Conservation (phyloP, 2,113 vertebrate species). For the Arvicanthis niloticus region DNA sequence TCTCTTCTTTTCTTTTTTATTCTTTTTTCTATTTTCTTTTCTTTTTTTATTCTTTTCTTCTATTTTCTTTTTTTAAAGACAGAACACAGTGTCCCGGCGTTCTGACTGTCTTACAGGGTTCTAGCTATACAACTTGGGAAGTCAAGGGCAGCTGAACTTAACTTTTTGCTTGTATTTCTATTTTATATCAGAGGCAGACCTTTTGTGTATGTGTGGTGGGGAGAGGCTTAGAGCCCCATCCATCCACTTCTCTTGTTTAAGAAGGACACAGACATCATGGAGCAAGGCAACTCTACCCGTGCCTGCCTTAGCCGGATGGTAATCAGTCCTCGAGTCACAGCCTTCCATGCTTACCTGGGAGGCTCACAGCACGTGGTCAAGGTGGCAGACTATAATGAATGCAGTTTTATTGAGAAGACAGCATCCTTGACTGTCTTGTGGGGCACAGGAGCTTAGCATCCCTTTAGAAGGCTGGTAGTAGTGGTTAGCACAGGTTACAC, state of each 20-base stretch:
- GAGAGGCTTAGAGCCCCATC: no score
- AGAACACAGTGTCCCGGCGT: background rate
- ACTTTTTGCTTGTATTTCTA: background rate
- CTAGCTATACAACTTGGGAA: background rate
- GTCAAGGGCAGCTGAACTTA: background rate
- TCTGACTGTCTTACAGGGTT: background rate
- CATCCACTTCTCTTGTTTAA: background rate
- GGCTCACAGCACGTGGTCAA: slow-evolving; percentile 82
- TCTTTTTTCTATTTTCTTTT: no score
- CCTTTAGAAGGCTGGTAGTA: slow-evolving; percentile 22
- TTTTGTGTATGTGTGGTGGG: background rate
- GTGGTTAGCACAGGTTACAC: background rate
- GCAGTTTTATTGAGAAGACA: slow-evolving; percentile 81
- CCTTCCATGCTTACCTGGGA: slow-evolving; percentile 84
- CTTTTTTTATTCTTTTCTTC: no score
- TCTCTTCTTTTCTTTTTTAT: no score
- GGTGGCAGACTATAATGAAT: slow-evolving; percentile 84
- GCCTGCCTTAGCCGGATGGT: slow-evolving; percentile 86
- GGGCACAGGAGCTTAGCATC: slow-evolving; percentile 29
- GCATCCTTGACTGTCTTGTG: slow-evolving; percentile 73
- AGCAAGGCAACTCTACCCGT: slow-evolving; percentile 73
- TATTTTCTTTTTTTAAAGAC: no score
- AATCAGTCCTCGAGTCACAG: slow-evolving; percentile 87
- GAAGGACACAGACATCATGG: slow-evolving; percentile 76
- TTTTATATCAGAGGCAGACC: background rate